Percentiles rank a stretch among this genome's conserved stretches.
phyloP scores from a whole-genome alignment of 2,797 vertebrate species.

The Stomatorhinus walkeri region DNA sequence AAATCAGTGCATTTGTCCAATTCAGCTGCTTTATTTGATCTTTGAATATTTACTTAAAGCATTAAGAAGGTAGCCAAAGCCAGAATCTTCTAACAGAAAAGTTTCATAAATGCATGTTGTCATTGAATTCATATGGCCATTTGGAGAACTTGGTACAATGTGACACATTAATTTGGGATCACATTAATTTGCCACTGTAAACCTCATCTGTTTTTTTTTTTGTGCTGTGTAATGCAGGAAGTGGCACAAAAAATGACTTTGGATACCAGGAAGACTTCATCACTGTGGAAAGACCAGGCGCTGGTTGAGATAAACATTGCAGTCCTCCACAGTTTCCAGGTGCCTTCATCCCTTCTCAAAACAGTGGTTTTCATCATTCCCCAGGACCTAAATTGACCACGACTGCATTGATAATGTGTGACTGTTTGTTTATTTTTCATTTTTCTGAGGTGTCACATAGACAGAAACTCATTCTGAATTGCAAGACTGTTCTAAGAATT shows the following conservation, averaged over 20 bases:
- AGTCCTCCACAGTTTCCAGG: conserved; percentile 93
- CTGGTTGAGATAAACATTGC: conserved; percentile 97
- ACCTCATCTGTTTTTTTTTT: background rate
- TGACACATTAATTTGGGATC: background rate
- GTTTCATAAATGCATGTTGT: background rate
- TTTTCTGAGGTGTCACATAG: background rate
- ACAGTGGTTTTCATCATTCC: background rate
- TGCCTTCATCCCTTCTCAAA: conserved; percentile 35
- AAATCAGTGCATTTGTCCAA: background rate
- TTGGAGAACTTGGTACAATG: background rate
- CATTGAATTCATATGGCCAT: background rate
- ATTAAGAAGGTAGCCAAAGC: background rate
- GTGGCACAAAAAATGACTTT: conserved; percentile 87
- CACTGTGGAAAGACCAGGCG: conserved; percentile 94
- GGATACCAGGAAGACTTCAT: conserved; percentile 91
- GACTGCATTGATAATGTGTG: background rate
- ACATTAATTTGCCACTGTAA: background rate
- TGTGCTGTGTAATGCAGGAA: conserved; percentile 60
- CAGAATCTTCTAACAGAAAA: background rate
- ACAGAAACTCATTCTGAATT: background rate
- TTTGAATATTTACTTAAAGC: background rate
- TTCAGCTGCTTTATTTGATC: background rate
- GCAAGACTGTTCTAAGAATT: background rate
- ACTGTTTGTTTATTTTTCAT: background rate
- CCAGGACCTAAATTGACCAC: conserved; percentile 1